Percentiles rank a stretch among this genome's conserved stretches.
These are phyloP conservation scores for Clarias magur DNA, from an alignment of 2,113 vertebrate genomes.

Conservation along the genomic window DNA sequence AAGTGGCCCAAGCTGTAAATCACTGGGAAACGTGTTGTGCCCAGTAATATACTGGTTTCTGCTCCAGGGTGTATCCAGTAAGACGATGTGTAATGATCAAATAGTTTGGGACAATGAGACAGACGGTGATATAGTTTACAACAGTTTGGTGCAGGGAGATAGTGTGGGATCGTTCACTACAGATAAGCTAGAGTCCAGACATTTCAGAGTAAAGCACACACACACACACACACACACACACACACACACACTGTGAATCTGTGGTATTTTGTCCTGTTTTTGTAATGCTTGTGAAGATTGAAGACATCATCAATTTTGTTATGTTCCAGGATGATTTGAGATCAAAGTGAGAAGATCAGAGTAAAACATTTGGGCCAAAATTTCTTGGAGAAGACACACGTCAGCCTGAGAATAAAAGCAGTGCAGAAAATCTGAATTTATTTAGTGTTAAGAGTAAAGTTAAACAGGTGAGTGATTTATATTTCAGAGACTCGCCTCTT, in stretches of 20 bases:
- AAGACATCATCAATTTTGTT: background rate
- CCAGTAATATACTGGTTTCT: too few relatives aligned
- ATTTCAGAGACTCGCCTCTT: background rate
- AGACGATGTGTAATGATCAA: background rate
- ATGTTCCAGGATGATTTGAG: background rate
- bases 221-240: constrained; percentile 23
- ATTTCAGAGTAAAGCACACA: background rate
- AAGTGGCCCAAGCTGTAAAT: too few relatives aligned
- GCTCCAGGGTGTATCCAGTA: too few relatives aligned
- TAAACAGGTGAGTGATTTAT: background rate
- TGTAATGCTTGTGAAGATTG: background rate
- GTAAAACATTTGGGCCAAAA: background rate
- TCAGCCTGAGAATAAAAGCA: background rate
- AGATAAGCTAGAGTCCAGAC: background rate
- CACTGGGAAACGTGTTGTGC: too few relatives aligned
- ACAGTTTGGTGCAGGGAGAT: background rate
- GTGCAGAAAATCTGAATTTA: background rate
- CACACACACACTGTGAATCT: background rate
- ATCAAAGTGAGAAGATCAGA: constrained; percentile 5
- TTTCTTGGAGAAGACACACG: background rate
- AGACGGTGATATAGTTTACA: background rate
- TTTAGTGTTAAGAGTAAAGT: background rate
- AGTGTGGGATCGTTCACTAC: background rate
- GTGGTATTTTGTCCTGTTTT: background rate
- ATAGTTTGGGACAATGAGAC: background rate